Evolutionary conservation across 2,888 invertebrate species (phyloP).

Genomic region (Cryptocheilus praepositus): DNA sequence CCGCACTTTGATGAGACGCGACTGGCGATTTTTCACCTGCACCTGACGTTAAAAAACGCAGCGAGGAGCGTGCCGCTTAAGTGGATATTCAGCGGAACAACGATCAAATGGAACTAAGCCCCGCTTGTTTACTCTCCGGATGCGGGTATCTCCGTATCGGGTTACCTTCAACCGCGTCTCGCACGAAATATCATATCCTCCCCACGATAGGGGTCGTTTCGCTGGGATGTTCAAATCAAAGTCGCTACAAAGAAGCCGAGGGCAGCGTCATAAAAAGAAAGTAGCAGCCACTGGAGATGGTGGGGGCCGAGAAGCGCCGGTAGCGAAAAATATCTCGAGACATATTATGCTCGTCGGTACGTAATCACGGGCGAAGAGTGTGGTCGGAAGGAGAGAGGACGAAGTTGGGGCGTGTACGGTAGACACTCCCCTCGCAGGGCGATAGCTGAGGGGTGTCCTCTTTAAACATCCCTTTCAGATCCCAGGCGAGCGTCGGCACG

Average conservation of each 20-base stretch:
- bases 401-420: not conserved
- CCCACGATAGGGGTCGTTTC: not conserved
- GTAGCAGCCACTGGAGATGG: constrained; percentile 11
- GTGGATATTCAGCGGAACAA: too few species aligned
- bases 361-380: constrained; percentile 38
- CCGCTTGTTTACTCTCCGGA: too few species aligned
- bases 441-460: constrained; percentile 45
- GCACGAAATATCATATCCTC: too few species aligned
- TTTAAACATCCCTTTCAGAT: constrained; percentile 64
- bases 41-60: too few species aligned
- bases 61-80: too few species aligned
- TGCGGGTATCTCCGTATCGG: not conserved
- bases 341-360: constrained; percentile 38
- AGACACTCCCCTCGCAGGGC: constrained; percentile 25
- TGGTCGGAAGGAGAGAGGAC: not conserved
- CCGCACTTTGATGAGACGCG: too few species aligned
- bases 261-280: not conserved
- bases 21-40: too few species aligned
- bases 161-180: not conserved
- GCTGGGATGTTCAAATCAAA: constrained; percentile 36
- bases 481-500: constrained; percentile 46
- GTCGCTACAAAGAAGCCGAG: constrained; percentile 20
- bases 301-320: constrained; percentile 1
- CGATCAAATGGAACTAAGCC: too few species aligned
- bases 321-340: constrained; percentile 36